These are phyloP conservation scores for Empis stercorea DNA, from an alignment of 2,888 invertebrate genomes.

Conservation along the genomic window DNA sequence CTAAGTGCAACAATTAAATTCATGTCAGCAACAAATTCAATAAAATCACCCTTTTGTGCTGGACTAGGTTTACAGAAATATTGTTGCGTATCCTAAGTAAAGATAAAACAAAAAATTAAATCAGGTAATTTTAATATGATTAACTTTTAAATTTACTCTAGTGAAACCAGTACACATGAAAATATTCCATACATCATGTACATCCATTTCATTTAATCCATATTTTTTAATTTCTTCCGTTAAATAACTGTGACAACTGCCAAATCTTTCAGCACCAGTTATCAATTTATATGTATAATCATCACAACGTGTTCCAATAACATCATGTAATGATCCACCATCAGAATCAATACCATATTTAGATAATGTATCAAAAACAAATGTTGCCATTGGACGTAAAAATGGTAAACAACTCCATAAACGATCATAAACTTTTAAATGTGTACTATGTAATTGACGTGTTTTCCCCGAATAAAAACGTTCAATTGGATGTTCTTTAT, in stretches of 20 bases:
- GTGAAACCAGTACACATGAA: slow-evolving; percentile 41
- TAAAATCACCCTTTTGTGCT: slow-evolving; percentile 36
- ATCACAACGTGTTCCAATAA: slow-evolving; percentile 39
- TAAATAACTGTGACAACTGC: slow-evolving; percentile 37
- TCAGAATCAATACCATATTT: slow-evolving; percentile 38
- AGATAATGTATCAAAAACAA: slow-evolving; percentile 36
- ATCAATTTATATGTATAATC: slow-evolving; percentile 39
- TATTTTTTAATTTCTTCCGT: slow-evolving; percentile 32
- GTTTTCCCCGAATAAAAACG: slow-evolving; percentile 39
- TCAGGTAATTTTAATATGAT: too few species aligned
- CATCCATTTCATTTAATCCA: slow-evolving; percentile 35
- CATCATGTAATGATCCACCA: slow-evolving; percentile 38
- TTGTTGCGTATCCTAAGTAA: slow-evolving; percentile 33
- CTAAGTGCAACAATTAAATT: slow-evolving; percentile 37
- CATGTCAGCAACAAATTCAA: slow-evolving; percentile 41
- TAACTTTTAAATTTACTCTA: slow-evolving; percentile 16
- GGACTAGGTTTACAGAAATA: slow-evolving; percentile 41
- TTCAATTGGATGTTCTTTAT: slow-evolving; percentile 35
- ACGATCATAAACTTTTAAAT: slow-evolving; percentile 36
- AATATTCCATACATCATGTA: slow-evolving; percentile 42
- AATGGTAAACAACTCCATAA: slow-evolving; percentile 39
- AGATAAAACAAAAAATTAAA: neutral
- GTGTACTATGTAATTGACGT: slow-evolving; percentile 37
- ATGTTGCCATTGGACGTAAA: slow-evolving; percentile 38
- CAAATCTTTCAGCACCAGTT: slow-evolving; percentile 33